These are phyloP conservation scores for Ectropis crepuscularia DNA, from an alignment of 2,888 invertebrate species.

Conservation along the genomic window DNA sequence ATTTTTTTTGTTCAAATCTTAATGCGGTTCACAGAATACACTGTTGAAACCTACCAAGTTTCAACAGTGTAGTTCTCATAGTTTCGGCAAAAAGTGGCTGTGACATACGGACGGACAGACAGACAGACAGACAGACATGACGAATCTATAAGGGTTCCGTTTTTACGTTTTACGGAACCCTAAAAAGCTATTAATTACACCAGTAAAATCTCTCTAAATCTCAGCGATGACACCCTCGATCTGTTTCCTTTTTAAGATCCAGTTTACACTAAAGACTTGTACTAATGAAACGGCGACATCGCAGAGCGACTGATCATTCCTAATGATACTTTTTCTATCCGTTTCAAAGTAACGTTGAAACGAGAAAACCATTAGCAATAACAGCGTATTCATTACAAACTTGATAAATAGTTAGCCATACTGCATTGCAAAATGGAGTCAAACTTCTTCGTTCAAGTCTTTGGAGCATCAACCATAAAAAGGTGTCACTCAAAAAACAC, in stretches of 20 bases:
- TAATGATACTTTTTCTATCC: slow-evolving; percentile 28
- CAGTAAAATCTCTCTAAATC: not conserved
- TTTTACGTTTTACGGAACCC: too few relatives aligned
- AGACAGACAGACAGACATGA: too few relatives aligned
- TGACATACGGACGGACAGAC: too few relatives aligned
- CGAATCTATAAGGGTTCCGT: too few relatives aligned
- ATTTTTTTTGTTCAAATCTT: too few relatives aligned
- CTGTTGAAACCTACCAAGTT: too few relatives aligned
- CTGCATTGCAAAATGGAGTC: not conserved
- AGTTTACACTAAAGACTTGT: slow-evolving; percentile 14
- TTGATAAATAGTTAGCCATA: slow-evolving; percentile 2
- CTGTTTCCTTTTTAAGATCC: slow-evolving; percentile 9
- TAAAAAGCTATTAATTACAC: not conserved
- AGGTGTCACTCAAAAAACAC: too few relatives aligned
- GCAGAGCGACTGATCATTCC: slow-evolving; percentile 10
- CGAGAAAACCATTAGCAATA: slow-evolving; percentile 27
- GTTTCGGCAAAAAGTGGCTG: too few relatives aligned
- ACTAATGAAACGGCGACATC: slow-evolving; percentile 7
- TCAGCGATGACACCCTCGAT: slow-evolving; percentile 1
- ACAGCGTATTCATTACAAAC: slow-evolving; percentile 23
- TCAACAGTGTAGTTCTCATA: too few relatives aligned
- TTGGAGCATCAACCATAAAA: too few relatives aligned
- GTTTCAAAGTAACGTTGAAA: slow-evolving; percentile 16
- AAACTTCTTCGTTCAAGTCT: too few relatives aligned
- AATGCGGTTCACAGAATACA: too few relatives aligned